Base-by-base conservation (phyloP, 1,140 invertebrate species). In the Orius insidiosus region DNA sequence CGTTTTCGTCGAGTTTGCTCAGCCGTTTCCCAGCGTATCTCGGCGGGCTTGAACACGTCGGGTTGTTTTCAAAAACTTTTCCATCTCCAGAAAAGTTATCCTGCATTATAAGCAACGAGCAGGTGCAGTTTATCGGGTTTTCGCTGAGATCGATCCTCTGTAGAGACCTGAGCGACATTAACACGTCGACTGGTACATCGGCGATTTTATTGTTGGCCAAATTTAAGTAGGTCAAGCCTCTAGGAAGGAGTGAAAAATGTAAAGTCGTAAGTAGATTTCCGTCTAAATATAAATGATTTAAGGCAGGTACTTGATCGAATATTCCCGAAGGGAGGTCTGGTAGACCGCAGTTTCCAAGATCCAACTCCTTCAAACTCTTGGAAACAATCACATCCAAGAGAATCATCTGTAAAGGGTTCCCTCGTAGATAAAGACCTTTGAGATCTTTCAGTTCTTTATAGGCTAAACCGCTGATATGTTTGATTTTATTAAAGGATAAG, bases 401-500 rank as follows among this genome's bases (percentile, higher is more conserved):
- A 3, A 40, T 39, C 1, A 54, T 11, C 11, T 41, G 30, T 8
- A 57, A 35, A 4, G 50, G 53, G 46, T 57, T 57, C 2, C 52
- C 51, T 40, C 54, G 48, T 7, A 57, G 45, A 33, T 46, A 47
- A 5, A 55, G 44, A 9, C 32, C 46, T 19, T 32, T 39, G 7
- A 57, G 43, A 31, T 47, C 47, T 6, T 16, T 35, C 8, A 53
- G 39, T 11, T 40, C 19, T 11, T 48, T 48, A 32, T 55, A 57
- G 8, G 52, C 50, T 14, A 46, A 34, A 0, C 74, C 70, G 39
- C 80, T 67, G 7, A 92, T 60, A 1, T 65, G 69, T 24, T 64
- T 66, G 4, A 93, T 74, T 1, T 68, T 65, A 57, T 93, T 93
- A 47, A 70, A 68, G 1, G 83, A 84, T 37, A 92, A 62, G 59